Conservation (phyloP, 2,113 vertebrate species). For the Limanda limanda region DNA sequence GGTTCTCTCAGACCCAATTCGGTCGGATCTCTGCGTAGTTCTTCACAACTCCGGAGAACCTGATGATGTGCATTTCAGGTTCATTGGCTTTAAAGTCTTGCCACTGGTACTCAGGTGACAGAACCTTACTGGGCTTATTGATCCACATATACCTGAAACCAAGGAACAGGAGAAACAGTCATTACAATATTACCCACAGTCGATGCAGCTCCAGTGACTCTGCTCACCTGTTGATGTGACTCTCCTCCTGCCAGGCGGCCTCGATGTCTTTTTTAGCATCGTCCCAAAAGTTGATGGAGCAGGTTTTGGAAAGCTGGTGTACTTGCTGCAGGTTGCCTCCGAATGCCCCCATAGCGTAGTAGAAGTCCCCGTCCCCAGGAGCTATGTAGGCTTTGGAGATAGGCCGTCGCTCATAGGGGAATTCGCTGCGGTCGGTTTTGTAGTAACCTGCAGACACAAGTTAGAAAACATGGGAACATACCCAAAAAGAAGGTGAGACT, state of each 20-base stretch:
- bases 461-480: neutral
- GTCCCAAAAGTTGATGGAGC: constrained; percentile 72
- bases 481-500: neutral
- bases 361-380: constrained; percentile 81
- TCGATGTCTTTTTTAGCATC: constrained; percentile 79
- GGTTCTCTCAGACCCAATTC: constrained; percentile 10
- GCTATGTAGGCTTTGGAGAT: constrained; percentile 76
- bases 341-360: constrained; percentile 78
- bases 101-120: constrained; percentile 86
- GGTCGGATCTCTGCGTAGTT: constrained; percentile 61
- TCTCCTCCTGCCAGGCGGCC: constrained; percentile 86
- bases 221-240: constrained; percentile 85
- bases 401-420: constrained; percentile 80
- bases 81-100: constrained; percentile 75
- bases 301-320: constrained; percentile 71
- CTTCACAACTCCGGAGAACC: constrained; percentile 76
- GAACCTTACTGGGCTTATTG: constrained; percentile 83
- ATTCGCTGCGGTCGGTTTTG: neutral
- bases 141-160: constrained; percentile 74
- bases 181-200: neutral
- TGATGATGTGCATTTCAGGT: constrained; percentile 68
- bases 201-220: constrained; percentile 82
- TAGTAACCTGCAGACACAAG: constrained; percentile 74
- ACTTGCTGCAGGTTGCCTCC: constrained; percentile 75
- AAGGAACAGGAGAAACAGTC: neutral